phyloP scores from a whole-genome alignment of 2,797 vertebrate species.

The Remorina albescens region DNA sequence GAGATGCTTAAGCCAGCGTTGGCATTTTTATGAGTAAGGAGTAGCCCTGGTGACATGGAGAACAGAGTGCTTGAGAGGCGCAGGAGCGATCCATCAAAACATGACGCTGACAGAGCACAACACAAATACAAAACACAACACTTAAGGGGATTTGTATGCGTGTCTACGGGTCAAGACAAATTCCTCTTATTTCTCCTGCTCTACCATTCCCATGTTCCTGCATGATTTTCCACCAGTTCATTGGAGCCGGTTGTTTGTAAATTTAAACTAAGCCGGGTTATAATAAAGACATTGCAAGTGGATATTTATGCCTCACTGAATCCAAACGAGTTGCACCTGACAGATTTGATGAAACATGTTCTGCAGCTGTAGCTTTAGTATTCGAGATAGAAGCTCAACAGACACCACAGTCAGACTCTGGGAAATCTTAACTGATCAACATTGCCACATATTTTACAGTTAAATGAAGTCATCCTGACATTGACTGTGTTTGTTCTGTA shows the following conservation, averaged over 20 bases:
- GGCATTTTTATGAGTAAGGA: constrained; percentile 81
- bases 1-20: constrained; percentile 75
- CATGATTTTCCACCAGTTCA: not conserved
- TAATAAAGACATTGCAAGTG: constrained; percentile 2
- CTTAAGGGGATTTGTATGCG: constrained; percentile 57
- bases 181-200: constrained; percentile 8
- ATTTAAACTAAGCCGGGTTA: not conserved
- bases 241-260: not conserved
- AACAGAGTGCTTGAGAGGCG: constrained; percentile 51
- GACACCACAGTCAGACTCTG: not conserved
- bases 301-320: constrained; percentile 3
- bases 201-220: not conserved
- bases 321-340: not conserved
- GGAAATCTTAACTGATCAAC: not conserved
- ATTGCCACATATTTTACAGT: not conserved
- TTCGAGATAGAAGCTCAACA: not conserved
- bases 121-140: constrained; percentile 51
- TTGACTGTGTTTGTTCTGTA: too few species aligned
- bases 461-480: too few species aligned
- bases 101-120: constrained; percentile 68
- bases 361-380: not conserved
- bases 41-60: constrained; percentile 57
- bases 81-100: constrained; percentile 70
- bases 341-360: not conserved
- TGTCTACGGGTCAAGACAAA: constrained; percentile 11